A percentile compares a stretch with the other conserved stretches of the same genome.
phyloP scores from a whole-genome alignment of 2,797 vertebrate species.

The Lacerta viridis region DNA sequence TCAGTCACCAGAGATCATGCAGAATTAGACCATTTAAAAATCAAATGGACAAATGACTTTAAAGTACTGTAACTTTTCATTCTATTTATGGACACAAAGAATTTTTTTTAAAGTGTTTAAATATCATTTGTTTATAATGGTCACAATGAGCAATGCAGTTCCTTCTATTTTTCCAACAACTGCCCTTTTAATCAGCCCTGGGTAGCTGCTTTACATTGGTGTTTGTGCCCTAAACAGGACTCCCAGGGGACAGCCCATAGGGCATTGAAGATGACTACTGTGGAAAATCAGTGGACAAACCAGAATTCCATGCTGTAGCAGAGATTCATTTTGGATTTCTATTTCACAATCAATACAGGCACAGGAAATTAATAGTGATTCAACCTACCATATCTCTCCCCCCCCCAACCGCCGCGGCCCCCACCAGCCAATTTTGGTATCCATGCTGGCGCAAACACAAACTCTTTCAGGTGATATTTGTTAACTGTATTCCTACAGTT shows the following conservation, averaged over 20 bases:
- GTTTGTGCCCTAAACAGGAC: not conserved
- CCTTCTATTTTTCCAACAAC: not conserved
- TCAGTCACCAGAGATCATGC: too few relatives aligned
- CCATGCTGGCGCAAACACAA: not conserved
- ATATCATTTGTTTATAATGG: not conserved
- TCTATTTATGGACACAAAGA: not conserved
- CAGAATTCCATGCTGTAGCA: not conserved
- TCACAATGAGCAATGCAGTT: not conserved
- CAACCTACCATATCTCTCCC: not conserved
- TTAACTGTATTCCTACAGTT: not conserved
- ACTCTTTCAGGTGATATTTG: not conserved
- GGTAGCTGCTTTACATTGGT: not conserved
- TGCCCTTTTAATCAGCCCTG: not conserved
- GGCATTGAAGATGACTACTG: not conserved
- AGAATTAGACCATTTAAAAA: not conserved
- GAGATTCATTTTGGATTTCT: conserved; percentile 7
- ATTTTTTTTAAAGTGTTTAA: not conserved
- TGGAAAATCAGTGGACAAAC: not conserved
- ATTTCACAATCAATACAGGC: not conserved
- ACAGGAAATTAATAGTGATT: not conserved
- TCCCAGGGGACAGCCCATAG: not conserved
- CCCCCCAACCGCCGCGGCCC: too few relatives aligned
- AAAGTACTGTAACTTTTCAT: not conserved
- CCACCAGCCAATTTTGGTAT: not conserved
- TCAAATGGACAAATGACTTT: not conserved